Conservation (phyloP, 2,888 invertebrate species). For the Apoda limacodes region DNA sequence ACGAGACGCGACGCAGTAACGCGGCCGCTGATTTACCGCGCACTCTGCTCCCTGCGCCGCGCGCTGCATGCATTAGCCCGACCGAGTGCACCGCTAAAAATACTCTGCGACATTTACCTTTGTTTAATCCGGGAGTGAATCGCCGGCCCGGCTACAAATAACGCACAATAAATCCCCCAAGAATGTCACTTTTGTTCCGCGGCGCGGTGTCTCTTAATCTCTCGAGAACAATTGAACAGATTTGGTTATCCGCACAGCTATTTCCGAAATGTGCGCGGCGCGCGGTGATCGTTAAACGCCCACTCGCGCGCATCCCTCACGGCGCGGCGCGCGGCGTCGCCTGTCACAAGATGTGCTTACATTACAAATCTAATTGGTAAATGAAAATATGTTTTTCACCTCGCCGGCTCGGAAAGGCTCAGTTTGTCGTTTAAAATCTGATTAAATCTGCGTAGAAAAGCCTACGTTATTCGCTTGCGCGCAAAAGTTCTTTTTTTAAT, state of each 20-base stretch:
- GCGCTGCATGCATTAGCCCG: neutral
- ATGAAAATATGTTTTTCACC: too few relatives aligned
- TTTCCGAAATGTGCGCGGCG: conserved; percentile 10
- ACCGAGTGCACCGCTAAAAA: conserved; percentile 31
- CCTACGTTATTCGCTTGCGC: too few relatives aligned
- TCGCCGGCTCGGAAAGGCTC: too few relatives aligned
- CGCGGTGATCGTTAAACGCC: conserved; percentile 27
- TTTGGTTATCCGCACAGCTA: conserved; percentile 24
- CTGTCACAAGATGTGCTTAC: too few relatives aligned
- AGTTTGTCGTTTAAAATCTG: too few relatives aligned
- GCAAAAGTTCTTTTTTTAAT: too few relatives aligned
- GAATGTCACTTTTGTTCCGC: conserved; percentile 29
- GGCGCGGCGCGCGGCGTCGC: conserved; percentile 3
- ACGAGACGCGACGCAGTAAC: neutral
- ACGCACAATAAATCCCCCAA: conserved; percentile 37
- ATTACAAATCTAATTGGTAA: too few relatives aligned
- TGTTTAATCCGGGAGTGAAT: conserved; percentile 36
- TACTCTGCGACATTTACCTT: conserved; percentile 47
- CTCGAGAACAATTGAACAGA: conserved; percentile 32
- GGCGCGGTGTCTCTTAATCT: conserved; percentile 24
- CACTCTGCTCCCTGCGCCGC: conserved; percentile 8
- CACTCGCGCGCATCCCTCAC: conserved; percentile 26
- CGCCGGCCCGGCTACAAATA: conserved; percentile 29
- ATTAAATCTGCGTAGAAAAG: too few relatives aligned
- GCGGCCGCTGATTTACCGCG: conserved; percentile 10